phyloP scores from a whole-genome alignment of 2,797 vertebrate species.

The Triplophysa yarkandensis region DNA sequence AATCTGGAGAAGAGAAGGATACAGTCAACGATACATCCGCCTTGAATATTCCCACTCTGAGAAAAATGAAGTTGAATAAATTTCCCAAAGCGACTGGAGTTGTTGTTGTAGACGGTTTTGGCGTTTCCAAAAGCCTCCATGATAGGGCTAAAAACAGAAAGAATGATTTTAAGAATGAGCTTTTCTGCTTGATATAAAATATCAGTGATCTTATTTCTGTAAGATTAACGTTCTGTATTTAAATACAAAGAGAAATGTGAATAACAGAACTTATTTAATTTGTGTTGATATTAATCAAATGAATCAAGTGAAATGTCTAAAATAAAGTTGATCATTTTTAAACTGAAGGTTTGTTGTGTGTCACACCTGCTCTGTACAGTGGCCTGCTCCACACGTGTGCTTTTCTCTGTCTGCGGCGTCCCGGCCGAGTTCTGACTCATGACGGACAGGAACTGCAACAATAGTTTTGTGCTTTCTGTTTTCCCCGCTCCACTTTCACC shows the following conservation, averaged over 20 bases:
- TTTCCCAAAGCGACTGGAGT: conserved; percentile 94
- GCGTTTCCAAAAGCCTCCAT: conserved; percentile 94
- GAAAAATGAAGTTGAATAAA: conserved; percentile 95
- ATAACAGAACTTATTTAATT: too few species aligned
- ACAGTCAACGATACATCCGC: conserved; percentile 91
- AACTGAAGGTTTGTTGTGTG: neutral
- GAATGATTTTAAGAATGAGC: neutral
- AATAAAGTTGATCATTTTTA: neutral
- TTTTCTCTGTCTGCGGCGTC: conserved; percentile 75
- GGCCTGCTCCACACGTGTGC: conserved; percentile 85
- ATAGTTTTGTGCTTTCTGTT: conserved; percentile 91
- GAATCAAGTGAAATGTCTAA: neutral
- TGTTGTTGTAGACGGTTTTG: conserved; percentile 95
- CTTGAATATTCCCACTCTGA: conserved; percentile 89
- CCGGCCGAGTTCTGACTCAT: conserved; percentile 89
- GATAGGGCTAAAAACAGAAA: conserved; percentile 79
- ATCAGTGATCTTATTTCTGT: too few species aligned
- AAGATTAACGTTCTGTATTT: too few species aligned
- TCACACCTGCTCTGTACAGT: conserved; percentile 91
- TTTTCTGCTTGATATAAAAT: neutral
- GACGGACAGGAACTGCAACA: conserved; percentile 90
- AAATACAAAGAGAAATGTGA: too few species aligned
- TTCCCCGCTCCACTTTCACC: conserved; percentile 93
- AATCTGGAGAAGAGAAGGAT: conserved; percentile 73
- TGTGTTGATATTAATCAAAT: neutral